Base-by-base conservation (phyloP, 2,797 vertebrate genomes). In the Sebastes glaucus region DNA sequence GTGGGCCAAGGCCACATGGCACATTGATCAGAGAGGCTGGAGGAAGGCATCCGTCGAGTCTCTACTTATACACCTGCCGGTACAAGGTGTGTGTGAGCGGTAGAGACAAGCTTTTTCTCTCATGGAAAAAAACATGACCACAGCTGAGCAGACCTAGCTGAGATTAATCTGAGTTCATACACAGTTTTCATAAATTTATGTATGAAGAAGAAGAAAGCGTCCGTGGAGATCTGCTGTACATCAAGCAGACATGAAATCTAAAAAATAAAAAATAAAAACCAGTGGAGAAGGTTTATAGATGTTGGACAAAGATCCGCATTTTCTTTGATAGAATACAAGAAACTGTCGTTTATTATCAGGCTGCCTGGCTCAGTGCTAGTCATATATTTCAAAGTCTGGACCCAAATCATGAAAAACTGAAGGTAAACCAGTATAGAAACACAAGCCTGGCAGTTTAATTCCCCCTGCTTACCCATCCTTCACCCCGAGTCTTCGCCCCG, bases 31-130 rank as follows among this genome's bases (percentile, higher is more conserved):
- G 73, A 74, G 76, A 72, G 57, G 64, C 25, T 7, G n/a, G 16
- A 33, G 64, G 74, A 65, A 63, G 56, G 69, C 64, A 77, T 80
- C 74, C 20, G 7, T 53, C 2, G 33, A 74, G 77, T 64, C 32
- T 87, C 61, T 71, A 76, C 81, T 89, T 68, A 83, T 11, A 73
- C 91, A 91, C 91, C 86, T 80, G 85, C 89, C 57, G 68, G 35
- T 75, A 90, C 87, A 84, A 90, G 87, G 90, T 91, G 89, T 77
- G 68, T 60, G 80, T 76, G 89, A 81, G 81, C 20, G 32, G 59
- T 7, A 46, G 64, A 71, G 60, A 68, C 3, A 5, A 59, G 77
- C 67, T 86, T 87, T 85, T 64, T 64, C 64, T 78, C 71, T 84
- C 46, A 56, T 8, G 42, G 74, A 73, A 59, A n/a, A 64, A 30